Percentiles rank a stretch among this genome's conserved stretches.
Evolutionary conservation across 2,797 vertebrate genomes (phyloP).

Genomic region (Peromyscus attwateri): DNA sequence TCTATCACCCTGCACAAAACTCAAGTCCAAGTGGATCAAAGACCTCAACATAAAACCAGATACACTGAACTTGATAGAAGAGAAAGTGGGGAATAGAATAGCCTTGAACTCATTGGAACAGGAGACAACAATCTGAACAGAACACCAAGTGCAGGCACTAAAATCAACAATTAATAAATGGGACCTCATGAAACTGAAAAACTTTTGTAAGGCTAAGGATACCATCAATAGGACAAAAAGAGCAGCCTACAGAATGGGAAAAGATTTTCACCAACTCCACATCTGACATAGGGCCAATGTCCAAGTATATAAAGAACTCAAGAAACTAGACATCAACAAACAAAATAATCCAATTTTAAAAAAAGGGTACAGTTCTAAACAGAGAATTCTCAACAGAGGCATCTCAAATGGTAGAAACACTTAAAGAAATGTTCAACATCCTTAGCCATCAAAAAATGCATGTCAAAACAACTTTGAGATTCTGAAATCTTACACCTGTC

Average conservation of each 20-base stretch:
- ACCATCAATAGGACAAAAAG: background rate
- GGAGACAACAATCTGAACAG: background rate
- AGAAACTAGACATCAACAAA: background rate
- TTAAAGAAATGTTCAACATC: background rate
- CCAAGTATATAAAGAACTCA: background rate
- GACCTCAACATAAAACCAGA: background rate
- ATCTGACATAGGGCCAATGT: background rate
- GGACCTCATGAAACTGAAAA: background rate
- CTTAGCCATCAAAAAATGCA: background rate
- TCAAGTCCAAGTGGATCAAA: background rate
- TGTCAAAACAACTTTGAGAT: background rate
- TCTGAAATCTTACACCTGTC: background rate
- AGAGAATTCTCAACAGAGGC: background rate
- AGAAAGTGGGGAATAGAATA: background rate
- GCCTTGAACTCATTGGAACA: background rate
- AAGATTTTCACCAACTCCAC: background rate
- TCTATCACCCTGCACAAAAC: background rate
- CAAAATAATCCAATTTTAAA: background rate
- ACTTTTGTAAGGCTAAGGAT: background rate
- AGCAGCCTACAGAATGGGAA: background rate
- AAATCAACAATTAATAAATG: too few relatives aligned
- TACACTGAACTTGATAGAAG: background rate
- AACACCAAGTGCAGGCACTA: background rate
- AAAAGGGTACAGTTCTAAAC: background rate
- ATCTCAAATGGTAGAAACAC: background rate